Base-by-base conservation (phyloP, 2,888 invertebrate genomes). In the Neoscelio sp. region DNA sequence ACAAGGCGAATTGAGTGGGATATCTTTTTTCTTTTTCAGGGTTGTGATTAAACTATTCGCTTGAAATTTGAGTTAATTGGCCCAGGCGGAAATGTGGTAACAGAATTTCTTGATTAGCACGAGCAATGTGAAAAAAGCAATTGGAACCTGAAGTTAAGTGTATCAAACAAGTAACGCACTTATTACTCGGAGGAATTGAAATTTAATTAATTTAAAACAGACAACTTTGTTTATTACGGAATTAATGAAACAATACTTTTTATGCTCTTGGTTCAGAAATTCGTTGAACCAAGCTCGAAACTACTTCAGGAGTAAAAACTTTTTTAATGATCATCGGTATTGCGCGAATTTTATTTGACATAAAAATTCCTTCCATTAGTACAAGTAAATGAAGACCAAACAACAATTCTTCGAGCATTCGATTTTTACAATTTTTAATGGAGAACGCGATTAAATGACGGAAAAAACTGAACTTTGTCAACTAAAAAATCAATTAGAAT, bases 361-460 rank as follows among this genome's bases (percentile, higher is more conserved):
- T 17, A 17, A 40, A 40, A 40, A 40, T 44, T 15, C 20, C 44
- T 44, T 44, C 12, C 6, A 6, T 23, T 23, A 23, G 10, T 23
- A 23, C 23, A 23, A 2, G 23, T 44, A 44, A 15, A 0, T n/a
- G n/a, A 15, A 7, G 44, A 44, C 40, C 38, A 18, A 42, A 4
- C 2, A 5, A 15, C 17, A 8, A 42, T 42, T 42, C 18, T 15
- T 2, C 1, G 20, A 18, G 44, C 44, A 5, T 20, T 44, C 23
- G 23, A 10, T 44, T 44, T 44, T 15, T 44, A 20, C 44, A 44
- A 10, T 15, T 18, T n/a, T 44, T 44, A 44, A 44, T 44, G 44
- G 18, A 44, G 20, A 44, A 20, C 44, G 44, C 20, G 44, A 44
- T 23, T 44, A 17, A 44, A 44, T 12, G 17, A 20, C 18, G n/a